These are phyloP conservation scores for Epinephelus cyanopodus DNA, from an alignment of 2,113 vertebrate genomes.

Conservation along the genomic window DNA sequence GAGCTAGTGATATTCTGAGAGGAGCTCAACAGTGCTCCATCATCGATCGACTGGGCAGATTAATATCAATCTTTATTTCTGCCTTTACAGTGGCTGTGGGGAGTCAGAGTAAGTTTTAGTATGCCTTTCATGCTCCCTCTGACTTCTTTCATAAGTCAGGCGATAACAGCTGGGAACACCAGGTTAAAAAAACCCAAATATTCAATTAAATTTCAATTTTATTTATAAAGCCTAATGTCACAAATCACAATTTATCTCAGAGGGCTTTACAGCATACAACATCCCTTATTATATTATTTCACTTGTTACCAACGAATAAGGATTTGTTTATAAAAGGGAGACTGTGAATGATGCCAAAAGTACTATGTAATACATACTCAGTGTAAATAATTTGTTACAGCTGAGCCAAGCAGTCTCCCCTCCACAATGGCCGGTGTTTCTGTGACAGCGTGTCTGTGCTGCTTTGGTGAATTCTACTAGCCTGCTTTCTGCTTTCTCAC, in stretches of 20 bases:
- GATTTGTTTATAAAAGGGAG: constrained; percentile 32
- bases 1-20: constrained; percentile 58
- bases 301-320: constrained; percentile 30
- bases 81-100: constrained; percentile 45
- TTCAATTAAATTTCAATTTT: neutral
- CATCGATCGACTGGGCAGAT: constrained; percentile 67
- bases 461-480: no score
- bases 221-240: no score
- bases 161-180: constrained; percentile 15
- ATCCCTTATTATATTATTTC: no score
- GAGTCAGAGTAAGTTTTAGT: constrained; percentile 63
- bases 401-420: constrained; percentile 64
- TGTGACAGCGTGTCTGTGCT: no score
- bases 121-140: constrained; percentile 36
- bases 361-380: constrained; percentile 36
- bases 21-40: constrained; percentile 43
- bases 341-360: constrained; percentile 52
- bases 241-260: no score
- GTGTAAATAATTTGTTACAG: constrained; percentile 54
- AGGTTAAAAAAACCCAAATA: neutral
- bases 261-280: no score
- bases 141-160: constrained; percentile 48
- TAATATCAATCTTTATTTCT: constrained; percentile 67
- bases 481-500: no score
- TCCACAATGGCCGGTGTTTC: no score